Conservation (phyloP, 2,797 vertebrate species). For the Sylvilagus floridanus region DNA sequence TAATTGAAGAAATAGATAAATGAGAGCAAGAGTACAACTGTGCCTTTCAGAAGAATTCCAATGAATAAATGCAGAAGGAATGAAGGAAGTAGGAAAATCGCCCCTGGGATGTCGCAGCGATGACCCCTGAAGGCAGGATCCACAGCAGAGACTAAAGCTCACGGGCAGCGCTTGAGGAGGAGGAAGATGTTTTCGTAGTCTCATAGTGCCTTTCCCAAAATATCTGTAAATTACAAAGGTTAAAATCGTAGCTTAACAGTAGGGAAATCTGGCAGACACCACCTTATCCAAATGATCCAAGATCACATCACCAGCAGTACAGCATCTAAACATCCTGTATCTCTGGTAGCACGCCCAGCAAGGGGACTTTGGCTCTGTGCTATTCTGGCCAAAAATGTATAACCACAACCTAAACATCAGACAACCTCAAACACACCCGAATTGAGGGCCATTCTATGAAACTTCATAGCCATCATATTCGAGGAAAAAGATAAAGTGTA, state of each 20-base stretch:
- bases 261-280: not conserved
- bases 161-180: not conserved
- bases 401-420: not conserved
- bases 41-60: constrained; percentile 52
- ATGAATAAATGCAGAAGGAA: not conserved
- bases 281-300: not conserved
- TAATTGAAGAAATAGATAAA: constrained; percentile 26
- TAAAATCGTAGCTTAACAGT: not conserved
- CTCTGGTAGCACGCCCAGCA: fast-evolving
- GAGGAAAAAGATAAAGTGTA: not conserved
- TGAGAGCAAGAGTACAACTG: not conserved
- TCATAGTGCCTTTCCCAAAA: not conserved
- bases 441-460: not conserved
- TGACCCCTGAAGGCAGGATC: not conserved
- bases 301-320: not conserved
- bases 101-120: not conserved
- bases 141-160: not conserved
- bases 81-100: not conserved
- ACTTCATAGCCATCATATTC: not conserved
- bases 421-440: not conserved
- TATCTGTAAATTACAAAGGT: not conserved
- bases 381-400: not conserved
- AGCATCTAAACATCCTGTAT: fast-evolving
- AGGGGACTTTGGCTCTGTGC: not conserved
- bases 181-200: not conserved